Conservation (phyloP, 2,888 invertebrate genomes). For the Apoderus coryli region DNA sequence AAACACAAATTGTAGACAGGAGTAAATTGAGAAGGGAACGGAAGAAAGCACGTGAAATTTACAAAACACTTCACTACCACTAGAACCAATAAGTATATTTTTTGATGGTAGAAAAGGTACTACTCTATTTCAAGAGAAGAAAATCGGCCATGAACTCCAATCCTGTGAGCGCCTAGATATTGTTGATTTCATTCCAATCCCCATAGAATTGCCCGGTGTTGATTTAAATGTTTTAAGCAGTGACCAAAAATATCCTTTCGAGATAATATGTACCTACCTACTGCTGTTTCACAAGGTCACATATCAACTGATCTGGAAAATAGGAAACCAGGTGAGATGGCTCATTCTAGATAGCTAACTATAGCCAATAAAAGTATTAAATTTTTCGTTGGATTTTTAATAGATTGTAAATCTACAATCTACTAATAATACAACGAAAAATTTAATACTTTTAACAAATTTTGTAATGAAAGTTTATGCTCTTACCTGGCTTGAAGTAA, state of each 20-base stretch:
- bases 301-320: conserved; percentile 1
- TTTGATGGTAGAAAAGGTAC: too few relatives aligned
- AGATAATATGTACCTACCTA: too few relatives aligned
- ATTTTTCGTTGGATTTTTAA: too few relatives aligned
- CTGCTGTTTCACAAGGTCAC: too few relatives aligned
- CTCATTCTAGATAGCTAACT: conserved; percentile 10
- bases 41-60: too few relatives aligned
- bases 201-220: conserved; percentile 8
- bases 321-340: conserved; percentile 7
- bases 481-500: conserved; percentile 4
- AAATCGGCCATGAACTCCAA: conserved; percentile 6
- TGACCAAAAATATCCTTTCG: conserved; percentile 6
- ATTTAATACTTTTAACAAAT: conserved; percentile 1
- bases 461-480: conserved; percentile 3
- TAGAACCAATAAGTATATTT: too few relatives aligned
- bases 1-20: conserved; percentile 9
- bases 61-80: too few relatives aligned
- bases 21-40: conserved; percentile 7
- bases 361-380: conserved; percentile 10
- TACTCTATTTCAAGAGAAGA: too few relatives aligned
- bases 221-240: conserved; percentile 6
- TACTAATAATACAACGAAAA: conserved; percentile 3
- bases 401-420: too few relatives aligned
- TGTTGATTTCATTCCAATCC: conserved; percentile 9
- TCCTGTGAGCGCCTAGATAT: conserved; percentile 7